These are phyloP conservation scores for Zonotrichia albicollis DNA, from an alignment of 2,797 vertebrate species.

Conservation along the genomic window DNA sequence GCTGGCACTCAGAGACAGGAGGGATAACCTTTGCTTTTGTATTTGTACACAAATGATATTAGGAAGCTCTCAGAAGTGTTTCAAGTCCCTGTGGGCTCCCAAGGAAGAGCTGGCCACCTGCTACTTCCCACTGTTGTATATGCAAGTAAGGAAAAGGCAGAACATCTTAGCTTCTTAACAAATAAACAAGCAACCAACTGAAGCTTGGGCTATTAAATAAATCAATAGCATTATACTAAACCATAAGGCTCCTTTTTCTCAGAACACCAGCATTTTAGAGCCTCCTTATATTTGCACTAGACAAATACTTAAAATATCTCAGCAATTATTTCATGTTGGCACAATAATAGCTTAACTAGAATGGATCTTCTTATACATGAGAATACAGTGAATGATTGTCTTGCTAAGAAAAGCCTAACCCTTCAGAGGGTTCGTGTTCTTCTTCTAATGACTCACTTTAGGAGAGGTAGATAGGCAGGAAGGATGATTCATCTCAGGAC, in stretches of 20 bases:
- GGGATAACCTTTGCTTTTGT: background rate
- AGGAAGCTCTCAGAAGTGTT: background rate
- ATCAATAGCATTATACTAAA: background rate
- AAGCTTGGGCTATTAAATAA: background rate
- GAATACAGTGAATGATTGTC: constrained; percentile 29
- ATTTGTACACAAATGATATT: background rate
- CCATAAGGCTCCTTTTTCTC: background rate
- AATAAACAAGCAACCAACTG: background rate
- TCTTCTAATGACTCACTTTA: constrained; percentile 68
- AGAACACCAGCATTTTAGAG: background rate
- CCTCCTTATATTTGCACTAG: constrained; percentile 52
- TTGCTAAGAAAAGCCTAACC: constrained; percentile 64
- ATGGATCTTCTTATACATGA: constrained; percentile 31
- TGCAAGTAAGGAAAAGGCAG: background rate
- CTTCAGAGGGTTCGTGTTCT: constrained; percentile 47
- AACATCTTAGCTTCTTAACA: background rate
- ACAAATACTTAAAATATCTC: constrained; percentile 51
- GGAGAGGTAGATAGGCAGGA: constrained; percentile 64
- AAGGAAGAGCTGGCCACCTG: background rate
- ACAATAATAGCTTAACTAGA: constrained; percentile 46
- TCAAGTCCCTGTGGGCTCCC: background rate
- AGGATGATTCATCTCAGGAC: constrained; percentile 61
- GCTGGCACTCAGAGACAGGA: background rate
- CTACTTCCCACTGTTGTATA: background rate
- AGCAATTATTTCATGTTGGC: constrained; percentile 56